phyloP scores from a whole-genome alignment of 2,888 invertebrate species.

The Tricholauxania praeusta region DNA sequence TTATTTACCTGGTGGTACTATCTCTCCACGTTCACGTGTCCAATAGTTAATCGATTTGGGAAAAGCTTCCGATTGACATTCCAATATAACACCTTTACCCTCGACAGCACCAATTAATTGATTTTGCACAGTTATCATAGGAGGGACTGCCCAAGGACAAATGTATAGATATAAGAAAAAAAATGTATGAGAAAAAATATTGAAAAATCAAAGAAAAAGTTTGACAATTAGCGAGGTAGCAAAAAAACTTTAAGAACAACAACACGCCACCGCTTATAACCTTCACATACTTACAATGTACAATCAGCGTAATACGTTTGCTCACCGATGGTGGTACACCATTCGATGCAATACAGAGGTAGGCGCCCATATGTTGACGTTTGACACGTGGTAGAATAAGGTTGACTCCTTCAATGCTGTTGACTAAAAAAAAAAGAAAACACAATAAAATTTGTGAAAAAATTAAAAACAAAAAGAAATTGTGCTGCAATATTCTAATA shows the following conservation, averaged over 20 bases:
- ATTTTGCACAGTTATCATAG: slow-evolving; percentile 86
- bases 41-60: slow-evolving; percentile 91
- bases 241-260: background rate
- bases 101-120: slow-evolving; percentile 85
- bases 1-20: slow-evolving; percentile 79
- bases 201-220: background rate
- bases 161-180: slow-evolving; percentile 41
- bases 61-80: slow-evolving; percentile 86
- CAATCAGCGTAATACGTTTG: slow-evolving; percentile 87
- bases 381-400: slow-evolving; percentile 78
- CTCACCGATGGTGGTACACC: slow-evolving; percentile 90
- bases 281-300: slow-evolving; percentile 77
- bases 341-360: slow-evolving; percentile 85
- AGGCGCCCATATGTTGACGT: slow-evolving; percentile 84
- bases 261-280: background rate
- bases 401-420: slow-evolving; percentile 76
- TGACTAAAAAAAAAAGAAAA: slow-evolving; percentile 69
- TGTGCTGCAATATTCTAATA: too few relatives aligned
- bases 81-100: slow-evolving; percentile 80
- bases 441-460: background rate
- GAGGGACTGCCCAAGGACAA: slow-evolving; percentile 75
- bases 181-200: background rate
- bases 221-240: background rate
- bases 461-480: background rate
- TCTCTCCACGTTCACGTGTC: slow-evolving; percentile 79